Evolutionary conservation across 2,113 vertebrate species (phyloP), one percentile per base, ranked within the genome.

Genomic region (Hippocampus guttulatus): DNA sequence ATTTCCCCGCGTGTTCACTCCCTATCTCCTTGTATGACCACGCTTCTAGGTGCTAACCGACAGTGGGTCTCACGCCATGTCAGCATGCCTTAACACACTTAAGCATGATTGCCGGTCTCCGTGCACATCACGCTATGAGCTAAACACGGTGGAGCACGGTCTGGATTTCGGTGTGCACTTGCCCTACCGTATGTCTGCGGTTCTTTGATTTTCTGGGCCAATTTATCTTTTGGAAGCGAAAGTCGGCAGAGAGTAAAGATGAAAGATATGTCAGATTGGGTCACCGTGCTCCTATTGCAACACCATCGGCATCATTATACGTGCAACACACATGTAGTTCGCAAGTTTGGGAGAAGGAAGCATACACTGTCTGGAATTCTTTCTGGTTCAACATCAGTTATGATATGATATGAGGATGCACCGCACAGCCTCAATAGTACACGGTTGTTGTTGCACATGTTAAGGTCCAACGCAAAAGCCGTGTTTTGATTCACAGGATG

Each of bases 31-130:
- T 73, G 64, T 70, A 45, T 70, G 77, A 82, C 84, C 81, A 81
- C 65, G 74, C 80, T 76, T 62, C 71, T 5, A 55, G 77, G 38
- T 27, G 38, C 30, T 64, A 79, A 81, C 76, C 18, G 65, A 71
- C 74, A 79, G 27, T 67, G 49, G 16, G 70, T 71, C 81, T 77
- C 79, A 76, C 60, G 71, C 75, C 73, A 84, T 68, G 74, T 81
- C 87, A 79, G 71, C 63, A 58, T 63, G 70, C 68, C 51, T 76
- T 70, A 71, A 58, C 76, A 79, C 71, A 65, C 60, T 68, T 73
- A 58, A 62, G 61, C 71, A 18, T 68, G 64, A 76, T 55, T 33
- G 61, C 40, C 25, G 49, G 71, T 72, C 66, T 67, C 40, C 38
- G 45, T 10, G 27, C 60, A 38, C 62, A 23, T 38, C 62, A 27